Base-by-base conservation (phyloP, 2,797 vertebrate genomes). In the Poecilia gillii region DNA sequence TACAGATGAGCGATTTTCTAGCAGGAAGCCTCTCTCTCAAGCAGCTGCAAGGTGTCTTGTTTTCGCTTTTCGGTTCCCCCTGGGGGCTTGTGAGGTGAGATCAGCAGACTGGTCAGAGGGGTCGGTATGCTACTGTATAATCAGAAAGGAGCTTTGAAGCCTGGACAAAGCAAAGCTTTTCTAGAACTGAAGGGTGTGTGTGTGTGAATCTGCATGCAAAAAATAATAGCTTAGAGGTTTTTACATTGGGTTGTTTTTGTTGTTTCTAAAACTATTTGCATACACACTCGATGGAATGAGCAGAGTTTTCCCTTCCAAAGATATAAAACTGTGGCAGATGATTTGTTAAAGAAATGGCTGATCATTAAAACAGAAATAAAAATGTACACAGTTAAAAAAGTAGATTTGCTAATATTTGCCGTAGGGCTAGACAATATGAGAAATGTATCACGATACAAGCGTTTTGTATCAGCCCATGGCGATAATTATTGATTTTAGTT, bases 51-150 rank as follows among this genome's bases (percentile, higher is more conserved):
- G 71, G 68, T 73, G 66, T 74, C 79, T 80, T 84, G 80, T 47
- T 73, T 28, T 73, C 59, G 46, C 71, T 78, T 75, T 0, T n/a
- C 0, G 53, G 20, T 64, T 43, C 53, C 80, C 72, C 62, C 74
- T 0, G 78, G 72, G 76, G 76, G 84, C 88, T 90, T 77, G 84
- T 90, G 88, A 86, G 85, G 83, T 86, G 82, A 85, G 77, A 70
- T 76, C 82, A 71, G 8, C 81, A 43, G 81, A 43, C 81, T 68
- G 78, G 64, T 73, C 81, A 75, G 66, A 68, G 49, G 74, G 53
- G 62, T 39, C 76, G 12, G 62, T 80, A 84, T 73, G 80, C 39
- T 73, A 64, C 84, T 33, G 76, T 47, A 72, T 49, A 73, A 80
- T 64, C 83, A 20, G 2, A 64, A 36, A 36, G 33, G 16, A 64